These are phyloP conservation scores for Thaleichthys pacificus DNA, from an alignment of 2,797 vertebrate species.

Conservation along the genomic window DNA sequence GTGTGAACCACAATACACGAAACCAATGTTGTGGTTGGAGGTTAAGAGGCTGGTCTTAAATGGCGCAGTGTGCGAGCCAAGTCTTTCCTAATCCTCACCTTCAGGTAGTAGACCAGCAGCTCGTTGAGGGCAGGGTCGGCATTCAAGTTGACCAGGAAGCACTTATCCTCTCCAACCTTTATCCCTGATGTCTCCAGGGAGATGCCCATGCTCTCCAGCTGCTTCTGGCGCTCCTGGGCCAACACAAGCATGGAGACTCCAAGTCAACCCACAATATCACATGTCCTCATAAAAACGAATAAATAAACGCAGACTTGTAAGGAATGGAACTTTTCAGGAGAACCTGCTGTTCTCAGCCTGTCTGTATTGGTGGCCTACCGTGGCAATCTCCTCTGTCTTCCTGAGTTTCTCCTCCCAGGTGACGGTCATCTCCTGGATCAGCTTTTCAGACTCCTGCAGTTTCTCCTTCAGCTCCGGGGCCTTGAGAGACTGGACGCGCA, in stretches of 20 bases:
- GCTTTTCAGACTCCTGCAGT: constrained; percentile 95
- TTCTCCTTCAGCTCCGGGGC: constrained; percentile 97
- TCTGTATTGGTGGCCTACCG: constrained; percentile 71
- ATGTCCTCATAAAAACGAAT: neutral
- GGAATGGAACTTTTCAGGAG: no score
- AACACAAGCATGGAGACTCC: constrained; percentile 24
- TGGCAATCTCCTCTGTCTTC: constrained; percentile 97
- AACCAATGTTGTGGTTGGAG: neutral
- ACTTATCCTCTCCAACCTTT: constrained; percentile 97
- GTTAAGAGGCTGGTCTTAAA: neutral
- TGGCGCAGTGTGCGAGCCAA: neutral
- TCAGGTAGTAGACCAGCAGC: constrained; percentile 96
- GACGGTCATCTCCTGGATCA: constrained; percentile 94
- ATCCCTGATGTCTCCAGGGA: constrained; percentile 96
- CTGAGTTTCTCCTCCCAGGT: constrained; percentile 98
- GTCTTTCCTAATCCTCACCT: constrained; percentile 72
- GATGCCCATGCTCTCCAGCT: constrained; percentile 98
- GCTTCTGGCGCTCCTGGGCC: constrained; percentile 91
- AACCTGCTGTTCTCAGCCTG: neutral
- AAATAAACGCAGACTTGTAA: neutral
- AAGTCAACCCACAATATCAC: neutral
- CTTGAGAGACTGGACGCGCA: constrained; percentile 86
- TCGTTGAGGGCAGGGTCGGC: constrained; percentile 97
- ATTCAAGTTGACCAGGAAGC: constrained; percentile 96
- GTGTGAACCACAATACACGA: neutral